Evolutionary conservation across 2,888 invertebrate genomes (phyloP).

Genomic region (Hypselothyrea guttata): DNA sequence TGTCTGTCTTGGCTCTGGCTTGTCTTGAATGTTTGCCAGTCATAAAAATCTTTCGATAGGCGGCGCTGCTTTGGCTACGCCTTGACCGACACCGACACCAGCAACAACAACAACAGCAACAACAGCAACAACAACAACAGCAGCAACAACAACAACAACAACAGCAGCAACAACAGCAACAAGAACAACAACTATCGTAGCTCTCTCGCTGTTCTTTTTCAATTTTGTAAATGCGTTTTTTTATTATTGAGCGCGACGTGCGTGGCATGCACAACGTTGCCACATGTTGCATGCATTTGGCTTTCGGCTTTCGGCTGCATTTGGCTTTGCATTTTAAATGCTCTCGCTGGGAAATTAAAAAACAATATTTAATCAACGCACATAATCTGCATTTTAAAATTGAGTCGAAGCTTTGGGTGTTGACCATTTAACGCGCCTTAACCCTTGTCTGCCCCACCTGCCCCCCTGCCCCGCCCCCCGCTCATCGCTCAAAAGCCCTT

Average conservation of each 20-base stretch:
- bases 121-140: constrained; percentile 6
- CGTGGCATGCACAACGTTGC: constrained; percentile 45
- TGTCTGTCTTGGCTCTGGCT: constrained; percentile 24
- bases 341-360: constrained; percentile 65
- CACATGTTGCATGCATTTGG: constrained; percentile 45
- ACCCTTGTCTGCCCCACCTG: constrained; percentile 6
- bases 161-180: too few species aligned
- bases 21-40: constrained; percentile 15
- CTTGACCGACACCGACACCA: constrained; percentile 46
- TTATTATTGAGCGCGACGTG: constrained; percentile 73
- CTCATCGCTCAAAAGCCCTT: constrained; percentile 2
- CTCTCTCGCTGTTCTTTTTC: constrained; percentile 43
- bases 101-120: constrained; percentile 17
- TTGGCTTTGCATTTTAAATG: constrained; percentile 60
- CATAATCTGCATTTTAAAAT: constrained; percentile 76
- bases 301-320: constrained; percentile 51
- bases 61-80: constrained; percentile 59
- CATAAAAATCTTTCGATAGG: constrained; percentile 54
- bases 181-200: constrained; percentile 1
- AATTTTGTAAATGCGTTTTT: constrained; percentile 51
- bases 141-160: constrained; percentile 5
- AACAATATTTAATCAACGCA: constrained; percentile 76
- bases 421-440: constrained; percentile 73
- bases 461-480: neutral
- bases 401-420: constrained; percentile 58